phyloP scores from a whole-genome alignment of 1,140 invertebrate genomes.

The Bombus pascuorum region DNA sequence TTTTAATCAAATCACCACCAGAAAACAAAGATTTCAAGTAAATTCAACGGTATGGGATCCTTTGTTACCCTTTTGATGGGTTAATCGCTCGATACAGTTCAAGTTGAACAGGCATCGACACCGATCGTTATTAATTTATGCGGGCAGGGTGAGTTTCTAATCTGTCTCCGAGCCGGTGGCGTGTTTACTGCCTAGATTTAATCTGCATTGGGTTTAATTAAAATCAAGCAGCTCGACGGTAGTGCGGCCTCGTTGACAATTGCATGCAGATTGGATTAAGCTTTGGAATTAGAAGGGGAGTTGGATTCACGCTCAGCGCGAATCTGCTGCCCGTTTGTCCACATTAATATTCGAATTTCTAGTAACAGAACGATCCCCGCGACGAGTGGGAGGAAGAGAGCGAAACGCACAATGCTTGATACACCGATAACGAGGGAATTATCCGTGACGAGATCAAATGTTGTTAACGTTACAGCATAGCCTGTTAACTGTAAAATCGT shows the following conservation, averaged over 20 bases:
- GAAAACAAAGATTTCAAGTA: too few relatives aligned
- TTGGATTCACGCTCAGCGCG: constrained; percentile 53
- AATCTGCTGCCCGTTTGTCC: constrained; percentile 62
- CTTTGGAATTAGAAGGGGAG: constrained; percentile 64
- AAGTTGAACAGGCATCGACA: constrained; percentile 36
- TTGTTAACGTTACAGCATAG: constrained; percentile 22
- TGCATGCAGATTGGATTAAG: constrained; percentile 70
- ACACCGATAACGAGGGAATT: constrained; percentile 53
- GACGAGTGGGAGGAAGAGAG: constrained; percentile 15
- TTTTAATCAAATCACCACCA: too few relatives aligned
- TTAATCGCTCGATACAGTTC: not conserved
- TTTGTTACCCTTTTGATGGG: not conserved
- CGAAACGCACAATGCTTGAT: constrained; percentile 5
- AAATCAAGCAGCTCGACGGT: constrained; percentile 65
- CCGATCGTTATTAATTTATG: constrained; percentile 64
- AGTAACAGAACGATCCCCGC: constrained; percentile 53
- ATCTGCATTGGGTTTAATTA: constrained; percentile 70
- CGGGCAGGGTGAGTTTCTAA: constrained; percentile 62
- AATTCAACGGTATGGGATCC: too few relatives aligned
- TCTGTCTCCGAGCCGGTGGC: constrained; percentile 52
- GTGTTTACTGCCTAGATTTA: constrained; percentile 66
- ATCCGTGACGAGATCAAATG: constrained; percentile 20
- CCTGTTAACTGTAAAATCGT: not conserved
- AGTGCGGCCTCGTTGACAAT: constrained; percentile 65
- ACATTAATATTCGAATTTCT: constrained; percentile 68